phyloP scores from a whole-genome alignment of 2,113 vertebrate genomes.

The Megaptera novaeangliae region DNA sequence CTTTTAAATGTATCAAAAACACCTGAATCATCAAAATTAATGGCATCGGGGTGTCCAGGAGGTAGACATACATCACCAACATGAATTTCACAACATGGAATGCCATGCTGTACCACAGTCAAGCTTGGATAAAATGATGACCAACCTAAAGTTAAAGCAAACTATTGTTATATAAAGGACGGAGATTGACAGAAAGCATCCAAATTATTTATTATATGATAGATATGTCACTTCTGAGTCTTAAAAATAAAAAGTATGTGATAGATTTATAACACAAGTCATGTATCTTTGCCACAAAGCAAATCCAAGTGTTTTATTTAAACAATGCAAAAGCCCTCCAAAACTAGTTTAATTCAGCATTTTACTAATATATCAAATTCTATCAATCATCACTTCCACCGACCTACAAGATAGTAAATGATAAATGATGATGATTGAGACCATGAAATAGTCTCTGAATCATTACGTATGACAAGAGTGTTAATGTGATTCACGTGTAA shows the following conservation, averaged over 20 bases:
- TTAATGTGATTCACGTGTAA: not conserved
- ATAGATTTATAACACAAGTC: not conserved
- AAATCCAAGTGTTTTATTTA: not conserved
- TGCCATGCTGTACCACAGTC: slow-evolving; percentile 99
- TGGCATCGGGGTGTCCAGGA: slow-evolving; percentile 97
- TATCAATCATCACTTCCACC: not conserved
- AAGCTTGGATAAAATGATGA: slow-evolving; percentile 98
- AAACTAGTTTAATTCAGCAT: not conserved
- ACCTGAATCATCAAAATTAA: slow-evolving; percentile 99
- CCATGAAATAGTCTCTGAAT: not conserved
- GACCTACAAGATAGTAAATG: not conserved
- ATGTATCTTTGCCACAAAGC: not conserved
- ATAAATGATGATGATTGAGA: not conserved
- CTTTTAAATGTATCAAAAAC: slow-evolving; percentile 99
- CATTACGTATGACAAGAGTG: not conserved
- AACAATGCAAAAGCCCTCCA: not conserved
- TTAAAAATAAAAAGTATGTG: not conserved
- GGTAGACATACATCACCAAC: slow-evolving; percentile 97
- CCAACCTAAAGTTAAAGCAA: slow-evolving; percentile 87
- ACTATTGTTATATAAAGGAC: not conserved
- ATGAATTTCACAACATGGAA: slow-evolving; percentile 98
- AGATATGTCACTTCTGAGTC: not conserved
- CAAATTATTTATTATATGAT: not conserved
- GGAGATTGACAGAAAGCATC: not conserved
- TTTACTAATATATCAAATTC: not conserved